A percentile compares a stretch with the other conserved stretches of the same genome.
Evolutionary conservation across 2,797 vertebrate genomes (phyloP).

Genomic region (Otolemur crassicaudatus): DNA sequence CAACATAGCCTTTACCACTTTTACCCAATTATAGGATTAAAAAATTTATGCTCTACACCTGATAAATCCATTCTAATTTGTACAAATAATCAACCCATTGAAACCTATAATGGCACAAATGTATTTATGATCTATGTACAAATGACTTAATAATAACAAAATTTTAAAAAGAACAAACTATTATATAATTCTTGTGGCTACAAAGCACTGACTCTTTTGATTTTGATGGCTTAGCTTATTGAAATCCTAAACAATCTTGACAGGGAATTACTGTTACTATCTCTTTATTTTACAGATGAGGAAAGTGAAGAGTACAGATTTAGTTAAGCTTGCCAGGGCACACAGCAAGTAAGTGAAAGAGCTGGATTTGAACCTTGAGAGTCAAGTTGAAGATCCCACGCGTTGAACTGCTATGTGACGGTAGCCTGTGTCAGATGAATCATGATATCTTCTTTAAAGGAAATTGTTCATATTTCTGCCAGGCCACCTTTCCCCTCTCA

Average conservation of each 20-base stretch:
- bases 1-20: too few species aligned
- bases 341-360: neutral
- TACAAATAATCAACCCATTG: too few species aligned
- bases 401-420: neutral
- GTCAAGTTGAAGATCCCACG: neutral
- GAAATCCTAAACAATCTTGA: neutral
- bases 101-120: too few species aligned
- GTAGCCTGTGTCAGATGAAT: neutral
- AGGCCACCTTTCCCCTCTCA: neutral
- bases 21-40: too few species aligned
- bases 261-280: neutral
- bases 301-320: neutral
- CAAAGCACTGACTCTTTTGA: neutral
- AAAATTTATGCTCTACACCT: too few species aligned
- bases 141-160: neutral
- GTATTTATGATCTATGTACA: too few species aligned
- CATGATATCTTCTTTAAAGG: neutral
- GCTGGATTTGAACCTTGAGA: neutral
- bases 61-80: too few species aligned
- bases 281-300: neutral
- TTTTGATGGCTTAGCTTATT: neutral
- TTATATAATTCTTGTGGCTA: neutral
- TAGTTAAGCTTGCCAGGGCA: neutral
- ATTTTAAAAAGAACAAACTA: neutral
- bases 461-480: constrained; percentile 42